phyloP scores from a whole-genome alignment of 2,888 invertebrate species.

The Acrobasis repandana region DNA sequence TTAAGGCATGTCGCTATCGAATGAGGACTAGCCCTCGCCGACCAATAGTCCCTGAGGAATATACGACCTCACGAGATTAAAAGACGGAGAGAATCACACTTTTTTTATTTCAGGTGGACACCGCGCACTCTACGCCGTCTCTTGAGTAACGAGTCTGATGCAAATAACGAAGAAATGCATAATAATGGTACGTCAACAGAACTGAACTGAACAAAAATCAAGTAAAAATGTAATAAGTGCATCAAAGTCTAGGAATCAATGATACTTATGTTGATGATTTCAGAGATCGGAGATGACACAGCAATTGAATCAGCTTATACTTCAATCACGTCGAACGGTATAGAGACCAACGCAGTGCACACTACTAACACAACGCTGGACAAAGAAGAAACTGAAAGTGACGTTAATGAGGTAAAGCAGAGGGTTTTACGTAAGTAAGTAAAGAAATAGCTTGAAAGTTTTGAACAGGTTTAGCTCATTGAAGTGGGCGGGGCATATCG shows the following conservation, averaged over 20 bases:
- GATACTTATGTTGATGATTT: conserved; percentile 18
- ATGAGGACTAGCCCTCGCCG: too few relatives aligned
- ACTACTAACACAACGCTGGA: conserved; percentile 38
- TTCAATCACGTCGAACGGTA: conserved; percentile 63
- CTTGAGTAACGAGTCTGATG: conserved; percentile 64
- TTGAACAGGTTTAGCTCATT: too few relatives aligned
- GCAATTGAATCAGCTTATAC: conserved; percentile 53
- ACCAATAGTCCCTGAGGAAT: too few relatives aligned
- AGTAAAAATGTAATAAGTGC: too few relatives aligned
- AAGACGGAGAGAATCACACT: neutral
- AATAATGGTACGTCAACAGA: conserved; percentile 48
- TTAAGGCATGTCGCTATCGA: too few relatives aligned
- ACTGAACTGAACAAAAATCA: too few relatives aligned
- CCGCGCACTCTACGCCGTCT: conserved; percentile 63
- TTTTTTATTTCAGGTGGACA: conserved; percentile 58
- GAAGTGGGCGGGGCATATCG: too few relatives aligned
- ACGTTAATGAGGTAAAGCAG: conserved; percentile 53
- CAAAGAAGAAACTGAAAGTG: conserved; percentile 46
- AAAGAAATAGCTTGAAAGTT: too few relatives aligned
- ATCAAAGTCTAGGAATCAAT: neutral
- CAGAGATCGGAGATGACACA: conserved; percentile 47
- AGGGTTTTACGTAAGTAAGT: too few relatives aligned
- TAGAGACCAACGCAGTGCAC: conserved; percentile 49
- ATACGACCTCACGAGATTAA: too few relatives aligned
- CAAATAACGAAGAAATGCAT: conserved; percentile 48